Percentiles rank a stretch among this genome's conserved stretches.
phyloP scores from a whole-genome alignment of 2,113 vertebrate species.

The Crotalus viridis region DNA sequence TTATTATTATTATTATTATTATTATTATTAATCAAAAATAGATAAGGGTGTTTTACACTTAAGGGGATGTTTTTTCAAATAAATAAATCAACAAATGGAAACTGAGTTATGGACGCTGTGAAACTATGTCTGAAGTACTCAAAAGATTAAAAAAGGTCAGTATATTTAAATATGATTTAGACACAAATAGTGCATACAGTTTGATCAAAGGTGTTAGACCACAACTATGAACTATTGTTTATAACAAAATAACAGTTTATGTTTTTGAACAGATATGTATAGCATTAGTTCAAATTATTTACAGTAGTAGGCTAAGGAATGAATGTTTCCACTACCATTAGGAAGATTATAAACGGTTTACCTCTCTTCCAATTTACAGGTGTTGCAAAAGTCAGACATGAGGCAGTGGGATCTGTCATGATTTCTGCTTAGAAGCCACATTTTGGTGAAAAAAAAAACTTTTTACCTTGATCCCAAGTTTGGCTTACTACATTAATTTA shows the following conservation, averaged over 20 bases:
- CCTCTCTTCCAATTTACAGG: neutral
- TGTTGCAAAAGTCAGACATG: neutral
- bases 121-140: neutral
- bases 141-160: neutral
- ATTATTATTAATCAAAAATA: neutral
- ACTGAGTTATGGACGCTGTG: neutral
- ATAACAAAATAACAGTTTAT: neutral
- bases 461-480: neutral
- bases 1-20: no score
- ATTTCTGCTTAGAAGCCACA: neutral
- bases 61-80: slow-evolving; percentile 1
- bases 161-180: neutral
- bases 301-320: neutral
- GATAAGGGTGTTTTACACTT: neutral
- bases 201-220: neutral
- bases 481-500: neutral
- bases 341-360: neutral
- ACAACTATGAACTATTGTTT: neutral
- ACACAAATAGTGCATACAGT: neutral
- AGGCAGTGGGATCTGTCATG: neutral
- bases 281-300: neutral
- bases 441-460: neutral
- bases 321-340: neutral
- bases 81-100: neutral
- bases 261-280: neutral